Evolutionary conservation across 2,113 vertebrate genomes (phyloP).

Genomic region (Poeciliopsis prolifica): DNA sequence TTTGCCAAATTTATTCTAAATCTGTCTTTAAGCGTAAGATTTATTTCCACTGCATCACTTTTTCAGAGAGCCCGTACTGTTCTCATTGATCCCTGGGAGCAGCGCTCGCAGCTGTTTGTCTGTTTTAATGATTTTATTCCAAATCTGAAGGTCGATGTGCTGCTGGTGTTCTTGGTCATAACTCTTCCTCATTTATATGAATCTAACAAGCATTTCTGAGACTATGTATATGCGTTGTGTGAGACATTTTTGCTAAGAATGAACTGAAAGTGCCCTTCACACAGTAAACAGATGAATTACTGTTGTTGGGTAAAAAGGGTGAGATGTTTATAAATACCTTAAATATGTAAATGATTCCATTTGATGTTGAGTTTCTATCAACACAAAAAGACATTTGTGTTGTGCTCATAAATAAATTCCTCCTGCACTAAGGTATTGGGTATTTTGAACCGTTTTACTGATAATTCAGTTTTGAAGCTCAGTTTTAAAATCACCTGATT

Average conservation of each 20-base stretch:
- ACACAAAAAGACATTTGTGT: no score
- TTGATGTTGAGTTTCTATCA: no score
- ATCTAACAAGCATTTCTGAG: neutral
- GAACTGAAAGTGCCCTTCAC: neutral
- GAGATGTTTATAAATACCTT: neutral
- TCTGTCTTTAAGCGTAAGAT: neutral
- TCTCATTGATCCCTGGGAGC: conserved; percentile 3
- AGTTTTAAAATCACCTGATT: no score
- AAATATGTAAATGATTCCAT: neutral
- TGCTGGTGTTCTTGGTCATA: neutral
- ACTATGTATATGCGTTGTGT: no score
- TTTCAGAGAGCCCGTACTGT: neutral
- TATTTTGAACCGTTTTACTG: no score
- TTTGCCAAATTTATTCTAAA: neutral
- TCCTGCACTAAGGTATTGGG: no score
- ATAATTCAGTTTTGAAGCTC: no score
- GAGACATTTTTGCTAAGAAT: neutral
- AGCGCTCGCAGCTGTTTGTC: neutral
- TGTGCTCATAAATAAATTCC: no score
- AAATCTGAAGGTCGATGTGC: neutral
- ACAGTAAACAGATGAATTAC: no score
- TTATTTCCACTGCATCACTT: neutral
- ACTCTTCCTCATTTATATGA: neutral
- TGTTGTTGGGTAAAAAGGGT: neutral
- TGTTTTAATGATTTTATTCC: neutral